Base-by-base conservation (phyloP, 2,113 vertebrate genomes). In the Calypte anna region DNA sequence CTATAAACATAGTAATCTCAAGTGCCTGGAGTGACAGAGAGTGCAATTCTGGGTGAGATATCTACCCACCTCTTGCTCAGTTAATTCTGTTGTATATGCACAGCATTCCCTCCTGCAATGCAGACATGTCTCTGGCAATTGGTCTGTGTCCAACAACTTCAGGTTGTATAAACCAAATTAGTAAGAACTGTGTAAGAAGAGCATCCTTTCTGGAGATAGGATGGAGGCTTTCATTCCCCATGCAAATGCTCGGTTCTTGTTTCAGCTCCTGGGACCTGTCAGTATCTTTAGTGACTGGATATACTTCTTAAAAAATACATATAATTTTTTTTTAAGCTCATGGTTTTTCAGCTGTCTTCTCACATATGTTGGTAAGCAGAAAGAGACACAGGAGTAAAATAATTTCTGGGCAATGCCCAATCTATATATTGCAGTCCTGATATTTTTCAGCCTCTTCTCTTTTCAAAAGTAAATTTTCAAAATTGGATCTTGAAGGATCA, bases 301-400 rank as follows among this genome's bases (percentile, higher is more conserved):
- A 59, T 40, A 53, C 4, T n/a, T 14, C 10, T 61, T 57, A 72
- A 64, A 46, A 70, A 58, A 10, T 11, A 14, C 6, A 4, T 24
- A 8, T 7, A 19, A 28, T 16, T 7, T 25, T n/a, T 40, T 67
- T 64, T 4, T 0, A 63, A 64, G 6, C 61, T 73, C 3, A 12
- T 61, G 25, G 6, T 5, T 86, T 87, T 64, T 53, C 19, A 57
- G 12, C 15, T 63, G 22, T 40, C 57, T 54, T 87, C 11, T 67
- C 18, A 43, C 10, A 27, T 9, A 16, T 4, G 3, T 23, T 66
- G 7, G 59, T 82, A 53, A 73, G 48, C 16, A 54, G 62, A 78
- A 53, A 7, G 4, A 11, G 22, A 31, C 14, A 36, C 2, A 36
- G 30, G 19, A 66, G 6, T 61, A 46, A 68, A 79, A 16, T 38